Evolutionary conservation across 2,797 vertebrate genomes (phyloP).

Genomic region (Sebastes steindachneri): DNA sequence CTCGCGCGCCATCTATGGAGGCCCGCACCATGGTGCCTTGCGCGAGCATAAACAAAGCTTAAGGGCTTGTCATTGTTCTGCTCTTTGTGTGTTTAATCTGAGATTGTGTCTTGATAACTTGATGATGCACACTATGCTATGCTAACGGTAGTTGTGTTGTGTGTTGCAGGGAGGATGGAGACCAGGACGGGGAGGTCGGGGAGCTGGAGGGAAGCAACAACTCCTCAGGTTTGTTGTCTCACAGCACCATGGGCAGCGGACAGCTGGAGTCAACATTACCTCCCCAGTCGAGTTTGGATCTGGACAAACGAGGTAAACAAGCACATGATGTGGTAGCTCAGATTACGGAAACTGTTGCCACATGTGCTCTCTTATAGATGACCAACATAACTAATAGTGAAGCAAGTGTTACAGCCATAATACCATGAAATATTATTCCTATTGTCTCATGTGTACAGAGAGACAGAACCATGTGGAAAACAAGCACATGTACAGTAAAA

Average conservation of each 20-base stretch:
- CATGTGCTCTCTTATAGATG: neutral
- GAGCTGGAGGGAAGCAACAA: conserved; percentile 84
- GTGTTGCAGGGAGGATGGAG: conserved; percentile 86
- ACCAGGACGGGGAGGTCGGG: conserved; percentile 87
- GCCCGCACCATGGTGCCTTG: too few relatives aligned
- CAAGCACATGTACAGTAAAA: neutral
- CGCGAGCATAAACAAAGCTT: too few relatives aligned
- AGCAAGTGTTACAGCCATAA: neutral
- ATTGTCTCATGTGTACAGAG: neutral
- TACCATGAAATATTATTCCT: neutral
- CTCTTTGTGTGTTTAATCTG: neutral
- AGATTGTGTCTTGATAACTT: neutral
- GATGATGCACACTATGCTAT: neutral
- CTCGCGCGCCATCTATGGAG: rapidly evolving
- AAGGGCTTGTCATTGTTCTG: neutral
- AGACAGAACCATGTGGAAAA: neutral
- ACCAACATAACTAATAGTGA: neutral
- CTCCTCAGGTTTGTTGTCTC: conserved; percentile 76
- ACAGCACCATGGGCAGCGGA: conserved; percentile 70
- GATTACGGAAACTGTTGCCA: neutral
- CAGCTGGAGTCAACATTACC: conserved; percentile 79
- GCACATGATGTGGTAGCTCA: neutral
- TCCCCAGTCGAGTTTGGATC: conserved; percentile 75
- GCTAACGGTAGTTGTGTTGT: conserved; percentile 23
- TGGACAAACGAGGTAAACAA: conserved; percentile 83